Evolutionary conservation across 2,888 invertebrate species (phyloP).

Genomic region (Dolichomitus sp.): DNA sequence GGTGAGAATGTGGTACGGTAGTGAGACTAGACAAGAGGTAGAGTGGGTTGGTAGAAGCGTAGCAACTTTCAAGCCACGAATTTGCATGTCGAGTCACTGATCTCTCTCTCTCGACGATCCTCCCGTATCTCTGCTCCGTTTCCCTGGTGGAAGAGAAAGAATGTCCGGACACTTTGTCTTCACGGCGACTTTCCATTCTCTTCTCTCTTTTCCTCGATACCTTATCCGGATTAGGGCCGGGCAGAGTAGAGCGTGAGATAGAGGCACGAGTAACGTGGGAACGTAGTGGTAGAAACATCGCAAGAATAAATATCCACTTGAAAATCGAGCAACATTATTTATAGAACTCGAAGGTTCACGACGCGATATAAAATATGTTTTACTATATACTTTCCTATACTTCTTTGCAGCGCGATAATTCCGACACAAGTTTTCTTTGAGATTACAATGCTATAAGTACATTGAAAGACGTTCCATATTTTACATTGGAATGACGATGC

Average conservation of each 20-base stretch:
- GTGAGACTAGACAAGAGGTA: slow-evolving; percentile 4
- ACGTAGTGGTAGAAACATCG: slow-evolving; percentile 34
- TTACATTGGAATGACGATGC: slow-evolving; percentile 20
- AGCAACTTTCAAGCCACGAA: slow-evolving; percentile 46
- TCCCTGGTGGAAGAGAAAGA: slow-evolving; percentile 50
- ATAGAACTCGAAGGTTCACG: slow-evolving; percentile 17
- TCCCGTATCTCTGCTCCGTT: slow-evolving; percentile 46
- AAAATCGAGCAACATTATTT: slow-evolving; percentile 56
- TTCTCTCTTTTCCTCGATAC: slow-evolving; percentile 49
- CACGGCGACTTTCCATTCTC: slow-evolving; percentile 47
- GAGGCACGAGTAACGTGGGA: slow-evolving; percentile 3
- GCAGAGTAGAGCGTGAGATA: slow-evolving; percentile 47
- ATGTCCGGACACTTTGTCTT: slow-evolving; percentile 64
- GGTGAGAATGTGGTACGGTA: background rate
- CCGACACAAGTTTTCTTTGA: slow-evolving; percentile 30
- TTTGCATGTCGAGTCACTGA: slow-evolving; percentile 64
- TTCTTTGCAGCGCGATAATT: slow-evolving; percentile 20
- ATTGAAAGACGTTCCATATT: slow-evolving; percentile 3
- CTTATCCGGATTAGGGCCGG: slow-evolving; percentile 53
- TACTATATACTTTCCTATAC: background rate
- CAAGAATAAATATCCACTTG: slow-evolving; percentile 51
- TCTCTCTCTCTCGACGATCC: slow-evolving; percentile 51
- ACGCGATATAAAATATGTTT: slow-evolving; percentile 17
- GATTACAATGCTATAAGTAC: slow-evolving; percentile 19
- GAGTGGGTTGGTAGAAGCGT: background rate